Evolutionary conservation across 2,113 vertebrate species (phyloP), one percentile per base, ranked within the genome.

Genomic region (Paratilapia polleni): DNA sequence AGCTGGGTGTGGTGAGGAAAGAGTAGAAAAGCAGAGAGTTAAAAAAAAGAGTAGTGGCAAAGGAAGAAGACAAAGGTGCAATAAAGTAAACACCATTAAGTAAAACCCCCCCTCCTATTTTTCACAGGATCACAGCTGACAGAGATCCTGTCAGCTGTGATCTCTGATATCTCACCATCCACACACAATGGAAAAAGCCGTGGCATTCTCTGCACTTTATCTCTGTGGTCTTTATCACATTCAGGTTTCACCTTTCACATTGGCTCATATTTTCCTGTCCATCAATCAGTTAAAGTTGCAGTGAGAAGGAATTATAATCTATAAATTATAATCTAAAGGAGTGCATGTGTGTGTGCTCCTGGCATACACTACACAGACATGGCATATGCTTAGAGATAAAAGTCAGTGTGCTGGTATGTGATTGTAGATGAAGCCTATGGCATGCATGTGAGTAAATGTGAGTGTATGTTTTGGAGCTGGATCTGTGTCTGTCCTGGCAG

Each of bases 41-140:
- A 6, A 34, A 57, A 8, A 74, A 26, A 43, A 63, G 70, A 74
- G n/a, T 22, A 26, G 38, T 5, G 12, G 7, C 28, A 41, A 49
- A 80, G 52, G 12, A 78, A 75, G 52, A 80, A 76, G 34, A 80
- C 58, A 79, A 85, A 77, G 56, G 4, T 14, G 49, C 10, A 87
- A 86, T 31, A 61, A 77, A 61, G 83, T 73, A 70, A 89, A 93
- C 83, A 84, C 85, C 73, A 66, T 89, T 88, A 90, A 83, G 66
- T 78, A 28, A 85, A 94, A 92, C 84, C 74, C 14, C 4, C 38
- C 13, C n/a, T 58, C 7, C 24, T 17, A 12, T 34, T 94, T 94
- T 92, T 81, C n/a, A n/a, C n/a, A n/a, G n/a, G n/a, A n/a, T n/a
- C n/a, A n/a, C n/a, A n/a, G n/a, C n/a, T n/a, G n/a, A n/a, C n/a